phyloP scores from a whole-genome alignment of 2,888 invertebrate genomes.

The Glaucopsyche alexis region DNA sequence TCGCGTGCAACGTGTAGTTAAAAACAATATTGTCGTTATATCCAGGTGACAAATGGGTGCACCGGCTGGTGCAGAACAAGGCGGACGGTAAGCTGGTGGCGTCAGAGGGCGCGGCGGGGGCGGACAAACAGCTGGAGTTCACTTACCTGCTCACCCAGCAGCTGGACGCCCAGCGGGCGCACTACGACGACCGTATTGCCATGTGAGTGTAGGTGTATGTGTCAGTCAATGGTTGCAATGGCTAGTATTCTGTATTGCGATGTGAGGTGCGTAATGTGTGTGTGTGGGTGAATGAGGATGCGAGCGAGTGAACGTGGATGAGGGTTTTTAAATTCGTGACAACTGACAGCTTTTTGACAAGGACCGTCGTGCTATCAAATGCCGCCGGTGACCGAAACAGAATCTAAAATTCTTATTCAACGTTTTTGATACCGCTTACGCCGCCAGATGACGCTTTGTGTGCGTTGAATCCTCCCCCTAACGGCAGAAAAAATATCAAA shows the following conservation, averaged over 20 bases:
- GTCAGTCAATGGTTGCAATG: not conserved
- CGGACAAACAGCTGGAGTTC: constrained; percentile 88
- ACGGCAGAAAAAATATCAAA: too few relatives aligned
- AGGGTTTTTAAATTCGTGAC: too few relatives aligned
- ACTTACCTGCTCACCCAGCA: constrained; percentile 97
- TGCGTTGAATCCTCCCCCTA: too few relatives aligned
- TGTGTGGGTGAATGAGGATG: not conserved
- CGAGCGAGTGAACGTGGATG: too few relatives aligned
- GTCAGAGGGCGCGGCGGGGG: constrained; percentile 82
- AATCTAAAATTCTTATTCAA: too few relatives aligned
- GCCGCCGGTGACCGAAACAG: too few relatives aligned
- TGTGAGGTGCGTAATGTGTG: not conserved
- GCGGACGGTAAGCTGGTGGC: constrained; percentile 97
- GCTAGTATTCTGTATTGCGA: not conserved
- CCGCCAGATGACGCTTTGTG: too few relatives aligned
- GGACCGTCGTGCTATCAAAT: too few relatives aligned
- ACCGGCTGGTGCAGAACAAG: constrained; percentile 97
- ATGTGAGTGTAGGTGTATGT: constrained; percentile 47
- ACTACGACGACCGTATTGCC: constrained; percentile 88
- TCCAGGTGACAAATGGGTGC: constrained; percentile 94
- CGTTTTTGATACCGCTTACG: too few relatives aligned
- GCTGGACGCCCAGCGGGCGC: constrained; percentile 93
- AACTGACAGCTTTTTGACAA: too few relatives aligned
- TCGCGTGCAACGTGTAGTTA: too few relatives aligned
- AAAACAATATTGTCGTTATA: constrained; percentile 16